phyloP scores from a whole-genome alignment of 2,797 vertebrate species.

The Lepilemur septentrionalis region DNA sequence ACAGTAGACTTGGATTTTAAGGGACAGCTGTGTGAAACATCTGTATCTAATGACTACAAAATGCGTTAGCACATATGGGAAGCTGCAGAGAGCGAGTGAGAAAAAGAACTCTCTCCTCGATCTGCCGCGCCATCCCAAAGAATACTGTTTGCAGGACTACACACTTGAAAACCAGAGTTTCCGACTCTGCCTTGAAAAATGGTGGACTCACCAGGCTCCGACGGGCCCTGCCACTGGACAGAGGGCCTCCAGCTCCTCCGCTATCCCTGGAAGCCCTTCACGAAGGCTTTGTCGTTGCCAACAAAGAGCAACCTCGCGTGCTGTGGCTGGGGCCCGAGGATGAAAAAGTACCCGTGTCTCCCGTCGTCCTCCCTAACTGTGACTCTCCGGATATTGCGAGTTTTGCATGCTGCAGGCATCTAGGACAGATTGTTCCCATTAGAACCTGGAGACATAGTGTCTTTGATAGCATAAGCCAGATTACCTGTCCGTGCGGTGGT shows the following conservation, averaged over 20 bases:
- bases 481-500: slow-evolving; percentile 58
- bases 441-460: slow-evolving; percentile 81
- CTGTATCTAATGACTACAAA: slow-evolving; percentile 97
- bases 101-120: slow-evolving; percentile 72
- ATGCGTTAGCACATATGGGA: slow-evolving; percentile 91
- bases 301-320: slow-evolving; percentile 52
- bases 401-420: slow-evolving; percentile 86
- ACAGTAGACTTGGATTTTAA: slow-evolving; percentile 99
- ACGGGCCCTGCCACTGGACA: neutral
- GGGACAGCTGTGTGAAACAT: slow-evolving; percentile 97
- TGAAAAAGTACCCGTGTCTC: slow-evolving; percentile 70
- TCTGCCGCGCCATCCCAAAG: slow-evolving; percentile 79
- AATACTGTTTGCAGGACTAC: slow-evolving; percentile 79
- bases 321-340: slow-evolving; percentile 68
- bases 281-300: slow-evolving; percentile 19
- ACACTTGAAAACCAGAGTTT: slow-evolving; percentile 74
- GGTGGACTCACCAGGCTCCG: slow-evolving; percentile 54
- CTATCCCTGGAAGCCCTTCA: slow-evolving; percentile 31
- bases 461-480: slow-evolving; percentile 80
- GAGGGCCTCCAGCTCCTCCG: slow-evolving; percentile 15
- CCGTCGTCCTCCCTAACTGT: slow-evolving; percentile 80
- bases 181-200: slow-evolving; percentile 73
- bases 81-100: slow-evolving; percentile 68
- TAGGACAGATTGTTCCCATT: slow-evolving; percentile 80
- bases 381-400: slow-evolving; percentile 82